Conservation (phyloP, 2,888 invertebrate species). For the Pammene aurita region DNA sequence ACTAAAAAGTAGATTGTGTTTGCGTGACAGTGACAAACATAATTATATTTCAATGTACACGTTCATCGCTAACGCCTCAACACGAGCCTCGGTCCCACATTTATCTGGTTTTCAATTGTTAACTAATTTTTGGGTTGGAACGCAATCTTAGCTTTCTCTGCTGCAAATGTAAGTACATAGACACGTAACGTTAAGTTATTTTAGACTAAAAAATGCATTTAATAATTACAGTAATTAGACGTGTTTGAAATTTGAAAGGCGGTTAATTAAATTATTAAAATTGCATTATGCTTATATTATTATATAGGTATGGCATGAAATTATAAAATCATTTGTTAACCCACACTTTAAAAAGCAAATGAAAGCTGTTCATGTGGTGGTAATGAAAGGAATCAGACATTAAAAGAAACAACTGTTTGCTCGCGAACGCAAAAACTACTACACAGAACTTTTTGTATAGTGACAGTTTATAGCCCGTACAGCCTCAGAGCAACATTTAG, state of each 20-base stretch:
- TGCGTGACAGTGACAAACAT: too few relatives aligned
- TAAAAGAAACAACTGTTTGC: too few relatives aligned
- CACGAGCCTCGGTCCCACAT: not conserved
- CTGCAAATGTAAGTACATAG: not conserved
- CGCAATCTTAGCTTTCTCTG: conserved; percentile 33
- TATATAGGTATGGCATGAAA: not conserved
- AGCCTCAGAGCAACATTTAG: too few relatives aligned
- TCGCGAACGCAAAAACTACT: too few relatives aligned
- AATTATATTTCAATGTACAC: not conserved
- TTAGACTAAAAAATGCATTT: conserved; percentile 22
- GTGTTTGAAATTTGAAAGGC: conserved; percentile 18
- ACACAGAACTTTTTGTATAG: too few relatives aligned
- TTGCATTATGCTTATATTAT: conserved; percentile 11
- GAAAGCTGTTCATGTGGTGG: too few relatives aligned
- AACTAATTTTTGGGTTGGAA: conserved; percentile 36
- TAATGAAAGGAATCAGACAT: too few relatives aligned
- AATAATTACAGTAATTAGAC: conserved; percentile 33
- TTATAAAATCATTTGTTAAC: conserved; percentile 6
- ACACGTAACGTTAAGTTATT: conserved; percentile 32
- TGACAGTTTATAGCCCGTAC: too few relatives aligned
- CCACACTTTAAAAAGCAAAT: not conserved
- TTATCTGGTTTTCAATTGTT: conserved; percentile 20
- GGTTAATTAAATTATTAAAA: conserved; percentile 21
- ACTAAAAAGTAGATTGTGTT: too few relatives aligned
- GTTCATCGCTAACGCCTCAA: not conserved